Conservation (phyloP, 1,140 invertebrate genomes). For the Popillia japonica region DNA sequence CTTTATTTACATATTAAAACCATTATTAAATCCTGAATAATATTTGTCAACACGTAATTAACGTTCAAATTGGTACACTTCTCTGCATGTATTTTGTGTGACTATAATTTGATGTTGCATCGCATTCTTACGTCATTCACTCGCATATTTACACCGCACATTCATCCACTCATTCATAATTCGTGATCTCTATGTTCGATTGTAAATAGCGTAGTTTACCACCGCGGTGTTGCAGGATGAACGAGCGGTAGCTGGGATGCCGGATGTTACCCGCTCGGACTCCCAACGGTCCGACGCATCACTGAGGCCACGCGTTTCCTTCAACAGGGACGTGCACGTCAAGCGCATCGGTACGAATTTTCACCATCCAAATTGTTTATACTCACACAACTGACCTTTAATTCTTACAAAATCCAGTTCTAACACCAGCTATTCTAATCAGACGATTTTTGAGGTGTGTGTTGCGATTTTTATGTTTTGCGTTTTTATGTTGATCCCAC, state of each 20-base stretch:
- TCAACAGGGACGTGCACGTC: slow-evolving; percentile 88
- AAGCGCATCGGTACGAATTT: slow-evolving; percentile 80
- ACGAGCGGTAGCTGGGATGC: slow-evolving; percentile 59
- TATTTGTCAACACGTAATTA: too few relatives aligned
- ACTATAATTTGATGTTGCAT: not conserved
- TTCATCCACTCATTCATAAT: slow-evolving; percentile 18
- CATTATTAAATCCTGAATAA: too few relatives aligned
- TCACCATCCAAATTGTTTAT: slow-evolving; percentile 25
- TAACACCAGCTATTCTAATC: slow-evolving; percentile 24
- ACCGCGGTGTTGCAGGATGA: slow-evolving; percentile 49
- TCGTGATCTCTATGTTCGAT: slow-evolving; percentile 15
- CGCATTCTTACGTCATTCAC: slow-evolving; percentile 7
- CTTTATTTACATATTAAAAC: too few relatives aligned
- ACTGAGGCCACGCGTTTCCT: slow-evolving; percentile 76
- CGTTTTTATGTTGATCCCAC: not conserved
- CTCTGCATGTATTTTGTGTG: not conserved
- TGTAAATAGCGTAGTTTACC: slow-evolving; percentile 36
- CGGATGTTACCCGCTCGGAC: slow-evolving; percentile 66
- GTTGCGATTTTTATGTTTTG: slow-evolving; percentile 17
- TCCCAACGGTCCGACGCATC: slow-evolving; percentile 67
- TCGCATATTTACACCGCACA: not conserved
- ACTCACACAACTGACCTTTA: slow-evolving; percentile 25
- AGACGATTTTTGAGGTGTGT: not conserved
- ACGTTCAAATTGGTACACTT: not conserved
- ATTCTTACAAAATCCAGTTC: not conserved